phyloP scores from a whole-genome alignment of 2,113 vertebrate genomes.

The Phycodurus eques region DNA sequence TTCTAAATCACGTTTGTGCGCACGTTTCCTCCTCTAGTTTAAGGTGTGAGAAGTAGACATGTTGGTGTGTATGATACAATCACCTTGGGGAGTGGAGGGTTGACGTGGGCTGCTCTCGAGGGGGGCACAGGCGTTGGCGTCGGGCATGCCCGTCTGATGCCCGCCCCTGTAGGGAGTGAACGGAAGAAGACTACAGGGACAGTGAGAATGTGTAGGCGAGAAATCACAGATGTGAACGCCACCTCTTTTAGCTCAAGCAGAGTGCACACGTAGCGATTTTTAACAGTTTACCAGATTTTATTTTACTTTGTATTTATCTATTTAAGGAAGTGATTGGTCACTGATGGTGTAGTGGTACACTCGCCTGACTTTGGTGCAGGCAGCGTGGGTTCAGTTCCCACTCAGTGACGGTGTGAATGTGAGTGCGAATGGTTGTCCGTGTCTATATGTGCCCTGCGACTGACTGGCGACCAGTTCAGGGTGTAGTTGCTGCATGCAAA shows the following conservation, averaged over 20 bases:
- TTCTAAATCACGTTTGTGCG: background rate
- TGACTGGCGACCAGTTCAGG: too few species aligned
- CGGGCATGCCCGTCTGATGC: slow-evolving; percentile 46
- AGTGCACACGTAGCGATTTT: too few species aligned
- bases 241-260: slow-evolving; percentile 8
- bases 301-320: too few species aligned
- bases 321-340: too few species aligned
- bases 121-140: slow-evolving; percentile 24
- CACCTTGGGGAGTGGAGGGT: slow-evolving; percentile 75
- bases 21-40: slow-evolving; percentile 13
- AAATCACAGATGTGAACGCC: slow-evolving; percentile 28
- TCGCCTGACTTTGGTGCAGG: too few species aligned
- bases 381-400: too few species aligned
- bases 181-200: background rate
- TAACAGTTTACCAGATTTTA: too few species aligned
- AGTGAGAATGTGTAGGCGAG: slow-evolving; percentile 2
- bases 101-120: slow-evolving; percentile 42
- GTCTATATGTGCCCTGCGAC: too few species aligned
- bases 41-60: slow-evolving; percentile 45
- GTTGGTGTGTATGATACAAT: slow-evolving; percentile 71
- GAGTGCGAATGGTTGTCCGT: too few species aligned
- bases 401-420: too few species aligned
- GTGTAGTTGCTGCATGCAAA: too few species aligned
- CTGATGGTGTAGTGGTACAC: too few species aligned
- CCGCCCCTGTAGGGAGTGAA: slow-evolving; percentile 34